These are phyloP conservation scores for Meteorus cinctellus DNA, from an alignment of 2,888 invertebrate species.

Conservation along the genomic window DNA sequence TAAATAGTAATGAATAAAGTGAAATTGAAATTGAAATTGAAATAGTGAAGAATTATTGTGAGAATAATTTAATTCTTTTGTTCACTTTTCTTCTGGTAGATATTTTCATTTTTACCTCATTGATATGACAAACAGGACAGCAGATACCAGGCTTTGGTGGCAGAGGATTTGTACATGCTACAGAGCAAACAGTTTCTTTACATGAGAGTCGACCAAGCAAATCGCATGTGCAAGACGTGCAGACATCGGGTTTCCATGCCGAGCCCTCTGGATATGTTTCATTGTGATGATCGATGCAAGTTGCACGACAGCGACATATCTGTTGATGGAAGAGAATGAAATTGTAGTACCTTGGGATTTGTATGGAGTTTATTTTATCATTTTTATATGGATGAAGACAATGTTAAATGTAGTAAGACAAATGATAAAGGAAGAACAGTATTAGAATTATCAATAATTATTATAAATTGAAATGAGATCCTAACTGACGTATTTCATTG, in stretches of 20 bases:
- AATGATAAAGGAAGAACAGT: no score
- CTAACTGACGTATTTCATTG: no score
- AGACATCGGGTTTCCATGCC: constrained; percentile 65
- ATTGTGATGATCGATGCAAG: constrained; percentile 65
- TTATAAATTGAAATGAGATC: no score
- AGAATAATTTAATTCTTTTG: not conserved
- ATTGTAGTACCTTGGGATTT: not conserved
- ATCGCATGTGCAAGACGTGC: constrained; percentile 66
- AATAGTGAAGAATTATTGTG: no score
- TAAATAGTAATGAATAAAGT: not conserved
- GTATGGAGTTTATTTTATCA: no score
- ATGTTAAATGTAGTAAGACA: no score
- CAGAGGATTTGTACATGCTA: constrained; percentile 63
- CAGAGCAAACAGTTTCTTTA: constrained; percentile 66
- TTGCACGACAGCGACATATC: constrained; percentile 66
- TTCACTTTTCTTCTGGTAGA: constrained; percentile 9
- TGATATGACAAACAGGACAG: constrained; percentile 66
- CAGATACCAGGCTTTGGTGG: constrained; percentile 65
- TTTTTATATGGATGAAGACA: no score
- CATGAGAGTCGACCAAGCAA: constrained; percentile 64
- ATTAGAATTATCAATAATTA: no score
- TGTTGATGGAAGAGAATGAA: constrained; percentile 46
- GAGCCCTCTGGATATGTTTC: constrained; percentile 65
- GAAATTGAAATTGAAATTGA: not conserved
- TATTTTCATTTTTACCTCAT: constrained; percentile 55